Evolutionary conservation across 1,140 invertebrate species (phyloP).

Genomic region (Lasaia peninsularis): DNA sequence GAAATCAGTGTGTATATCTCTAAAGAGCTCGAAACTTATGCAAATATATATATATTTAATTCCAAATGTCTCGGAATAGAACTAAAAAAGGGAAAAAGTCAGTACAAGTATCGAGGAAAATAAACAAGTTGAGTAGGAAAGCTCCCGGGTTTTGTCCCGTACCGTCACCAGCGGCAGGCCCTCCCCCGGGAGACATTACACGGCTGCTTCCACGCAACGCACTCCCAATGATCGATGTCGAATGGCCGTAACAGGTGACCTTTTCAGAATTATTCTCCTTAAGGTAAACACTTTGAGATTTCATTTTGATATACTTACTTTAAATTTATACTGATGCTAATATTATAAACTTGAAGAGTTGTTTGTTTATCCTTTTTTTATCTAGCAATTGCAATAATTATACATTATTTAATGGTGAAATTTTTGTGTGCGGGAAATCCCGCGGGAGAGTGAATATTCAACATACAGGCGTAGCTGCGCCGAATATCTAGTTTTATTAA

Average conservation of each 20-base stretch:
- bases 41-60: slow-evolving; percentile 8
- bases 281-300: too few species aligned
- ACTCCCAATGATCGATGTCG: slow-evolving; percentile 73
- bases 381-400: too few species aligned
- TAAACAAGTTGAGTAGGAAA: slow-evolving; percentile 48
- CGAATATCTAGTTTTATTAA: too few species aligned
- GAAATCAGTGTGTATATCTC: too few species aligned
- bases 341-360: too few species aligned
- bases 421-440: too few species aligned
- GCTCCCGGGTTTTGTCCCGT: slow-evolving; percentile 57
- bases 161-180: slow-evolving; percentile 42
- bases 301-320: too few species aligned
- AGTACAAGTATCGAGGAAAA: slow-evolving; percentile 35
- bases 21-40: too few species aligned
- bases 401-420: too few species aligned
- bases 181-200: slow-evolving; percentile 68
- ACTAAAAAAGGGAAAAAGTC: background rate
- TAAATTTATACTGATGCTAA: slow-evolving; percentile 46
- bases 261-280: slow-evolving; percentile 52
- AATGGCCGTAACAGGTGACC: slow-evolving; percentile 72
- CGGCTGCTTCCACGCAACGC: slow-evolving; percentile 57
- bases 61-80: background rate
- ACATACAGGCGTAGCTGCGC: too few species aligned
- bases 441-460: too few species aligned
- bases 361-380: too few species aligned